Evolutionary conservation across 2,797 vertebrate genomes (phyloP).

Genomic region (Ciconia nigra): DNA sequence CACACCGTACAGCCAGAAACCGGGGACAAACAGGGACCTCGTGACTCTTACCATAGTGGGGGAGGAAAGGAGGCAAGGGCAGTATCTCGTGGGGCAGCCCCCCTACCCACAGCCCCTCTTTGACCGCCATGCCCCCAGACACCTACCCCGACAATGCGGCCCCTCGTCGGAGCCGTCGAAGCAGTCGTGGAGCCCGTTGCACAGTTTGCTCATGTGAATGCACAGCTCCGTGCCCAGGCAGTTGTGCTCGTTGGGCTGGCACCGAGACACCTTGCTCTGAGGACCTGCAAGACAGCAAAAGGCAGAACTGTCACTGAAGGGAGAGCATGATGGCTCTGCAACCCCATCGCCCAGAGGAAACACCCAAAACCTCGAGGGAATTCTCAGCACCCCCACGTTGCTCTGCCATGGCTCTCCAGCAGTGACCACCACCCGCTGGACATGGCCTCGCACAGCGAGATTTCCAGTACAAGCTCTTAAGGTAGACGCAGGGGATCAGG

Average conservation of each 20-base stretch:
- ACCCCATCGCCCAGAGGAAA: fast-evolving
- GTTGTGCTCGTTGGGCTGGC: slow-evolving; percentile 90
- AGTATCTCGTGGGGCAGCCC: fast-evolving
- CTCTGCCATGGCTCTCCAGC: neutral
- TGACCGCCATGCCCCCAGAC: fast-evolving
- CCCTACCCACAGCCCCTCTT: fast-evolving
- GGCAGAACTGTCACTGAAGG: neutral
- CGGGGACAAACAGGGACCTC: neutral
- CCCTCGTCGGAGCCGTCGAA: slow-evolving; percentile 90
- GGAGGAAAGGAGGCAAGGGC: neutral
- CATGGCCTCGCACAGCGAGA: fast-evolving
- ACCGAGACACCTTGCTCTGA: slow-evolving; percentile 87
- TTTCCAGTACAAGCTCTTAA: neutral
- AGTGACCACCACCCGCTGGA: neutral
- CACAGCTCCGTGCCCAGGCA: slow-evolving; percentile 91
- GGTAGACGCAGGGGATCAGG: neutral
- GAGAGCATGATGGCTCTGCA: fast-evolving
- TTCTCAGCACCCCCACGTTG: fast-evolving
- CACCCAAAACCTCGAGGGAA: neutral
- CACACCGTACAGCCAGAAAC: neutral
- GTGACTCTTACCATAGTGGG: fast-evolving
- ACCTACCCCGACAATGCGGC: slow-evolving; percentile 88
- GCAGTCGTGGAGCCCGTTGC: slow-evolving; percentile 88
- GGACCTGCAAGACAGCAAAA: slow-evolving; percentile 78
- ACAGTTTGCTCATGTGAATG: slow-evolving; percentile 89